Evolutionary conservation across 2,113 vertebrate species (phyloP), one percentile per base, ranked within the genome.

Genomic region (Vanacampus margaritifer): DNA sequence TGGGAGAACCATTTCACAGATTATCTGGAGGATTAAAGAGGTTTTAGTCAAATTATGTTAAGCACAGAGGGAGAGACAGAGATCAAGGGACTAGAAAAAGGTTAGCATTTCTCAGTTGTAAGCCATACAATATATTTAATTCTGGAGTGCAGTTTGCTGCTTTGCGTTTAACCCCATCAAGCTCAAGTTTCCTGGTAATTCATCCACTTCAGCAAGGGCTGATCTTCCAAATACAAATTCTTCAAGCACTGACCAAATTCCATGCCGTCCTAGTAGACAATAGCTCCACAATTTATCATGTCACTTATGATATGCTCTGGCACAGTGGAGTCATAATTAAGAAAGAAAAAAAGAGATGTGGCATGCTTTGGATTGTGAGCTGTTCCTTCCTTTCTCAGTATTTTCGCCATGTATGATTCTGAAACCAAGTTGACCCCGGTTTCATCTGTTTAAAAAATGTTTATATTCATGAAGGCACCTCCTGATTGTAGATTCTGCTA

Each of bases 11-110:
- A 91, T 90, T 91, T 91, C 86, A 87, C 89, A 91, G 91, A 92
- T 91, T 90, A 92, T 92, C 90, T 90, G 71, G 76, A 84, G 91
- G 91, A 92, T 92, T 92, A 92, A 63, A 87, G 73, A 82, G 89
- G 87, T 90, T 92, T 92, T 91, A 92, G 82, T 87, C 86, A 89
- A 92, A 92, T 91, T 90, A 88, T 43, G 74, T 90, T 90, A 91
- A 91, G 88, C 89, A 90, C 88, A 91, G 86, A 86, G 86, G 76
- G 86, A 87, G 89, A 90, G 84, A 89, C 80, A 85, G 87, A 89
- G 86, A 90, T 90, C 86, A 88, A 82, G 80, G 90, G 88, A 84
- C 78, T 61, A 70, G 82, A 75, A 84, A 88, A 90, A 89, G 86
- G 90, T 87, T 88, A 83, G 85, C 80, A 81, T 90, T 90, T 86